Evolutionary conservation across 2,113 vertebrate species (phyloP), one percentile per base, ranked within the genome.

Genomic region (Myodes glareolus): DNA sequence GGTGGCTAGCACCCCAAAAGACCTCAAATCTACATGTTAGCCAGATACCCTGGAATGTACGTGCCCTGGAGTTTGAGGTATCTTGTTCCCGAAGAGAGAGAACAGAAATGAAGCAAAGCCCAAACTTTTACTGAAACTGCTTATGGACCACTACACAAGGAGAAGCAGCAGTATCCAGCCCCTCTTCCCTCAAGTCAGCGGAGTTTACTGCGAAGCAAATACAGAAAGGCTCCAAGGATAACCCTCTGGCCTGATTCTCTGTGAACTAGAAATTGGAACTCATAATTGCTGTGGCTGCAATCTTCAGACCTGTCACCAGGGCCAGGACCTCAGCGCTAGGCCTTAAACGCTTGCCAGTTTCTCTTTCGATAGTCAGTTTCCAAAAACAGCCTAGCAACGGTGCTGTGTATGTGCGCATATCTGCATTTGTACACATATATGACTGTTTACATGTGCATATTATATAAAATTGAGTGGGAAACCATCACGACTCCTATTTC

Each of bases 201-300:
- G 29, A 70, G 63, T 85, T 95, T 82, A 97, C 75, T 67, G 94
- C n/a, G 72, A 90, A 96, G 90, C 88, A 95, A 96, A 87, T 70
- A 91, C 0, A 97, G 67, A 90, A 90, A 16, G 52, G 77, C 81
- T 98, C 96, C 91, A 97, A 93, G 94, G 77, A 95, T 90, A 97
- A 96, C 88, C 21, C 3, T 82, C 68, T 81, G 61, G 95, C 63
- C 88, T 92, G 70, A 96, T 92, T 93, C 97, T 97, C 90, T 78
- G 55, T 97, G 80, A 98, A 97, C 88, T 87, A 92, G 97, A 92
- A 96, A 96, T 52, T 97, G 75, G 61, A 96, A 98, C 94, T 85
- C 89, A 58, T 95, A 97, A 90, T 80, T 96, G 95, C 91, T 97
- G 91, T 68, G 73, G 80, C 92, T 98, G 91, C 97, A 96, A 95